Percentiles rank a stretch among this genome's conserved stretches.
Evolutionary conservation across 2,888 invertebrate genomes (phyloP).

Genomic region (Cacoxenus indagator): DNA sequence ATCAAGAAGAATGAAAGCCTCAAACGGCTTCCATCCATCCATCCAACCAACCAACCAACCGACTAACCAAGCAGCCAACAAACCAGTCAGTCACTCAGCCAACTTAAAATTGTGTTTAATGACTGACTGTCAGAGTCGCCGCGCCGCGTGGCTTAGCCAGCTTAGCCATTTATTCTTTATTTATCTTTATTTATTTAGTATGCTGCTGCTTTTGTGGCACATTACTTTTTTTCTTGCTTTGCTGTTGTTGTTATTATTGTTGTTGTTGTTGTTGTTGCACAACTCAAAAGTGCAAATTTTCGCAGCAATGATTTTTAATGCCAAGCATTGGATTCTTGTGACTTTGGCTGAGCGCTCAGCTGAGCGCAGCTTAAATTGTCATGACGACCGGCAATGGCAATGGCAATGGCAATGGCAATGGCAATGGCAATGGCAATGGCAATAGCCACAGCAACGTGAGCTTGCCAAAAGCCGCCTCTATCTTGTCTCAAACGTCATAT

Average conservation of each 20-base stretch:
- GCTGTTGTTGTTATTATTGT: slow-evolving; percentile 53
- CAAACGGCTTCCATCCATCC: neutral
- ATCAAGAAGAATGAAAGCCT: neutral
- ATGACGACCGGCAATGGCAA: slow-evolving; percentile 14
- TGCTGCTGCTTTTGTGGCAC: neutral
- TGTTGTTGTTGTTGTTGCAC: slow-evolving; percentile 5
- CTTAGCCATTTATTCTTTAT: slow-evolving; percentile 56
- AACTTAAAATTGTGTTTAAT: slow-evolving; percentile 56
- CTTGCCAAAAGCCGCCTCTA: neutral
- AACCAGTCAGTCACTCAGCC: neutral
- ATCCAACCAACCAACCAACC: too few relatives aligned
- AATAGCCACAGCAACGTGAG: slow-evolving; percentile 11
- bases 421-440: slow-evolving; percentile 30
- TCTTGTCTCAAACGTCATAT: slow-evolving; percentile 56
- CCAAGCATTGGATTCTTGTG: neutral
- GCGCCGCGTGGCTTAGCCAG: slow-evolving; percentile 53
- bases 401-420: slow-evolving; percentile 30
- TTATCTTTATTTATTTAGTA: slow-evolving; percentile 58
- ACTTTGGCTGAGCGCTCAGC: neutral
- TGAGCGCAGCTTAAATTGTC: slow-evolving; percentile 13
- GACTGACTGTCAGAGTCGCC: slow-evolving; percentile 48
- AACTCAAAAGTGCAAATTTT: slow-evolving; percentile 58
- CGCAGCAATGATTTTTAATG: slow-evolving; percentile 45
- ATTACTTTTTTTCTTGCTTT: neutral
- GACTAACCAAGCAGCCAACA: neutral